A percentile compares a stretch with the other conserved stretches of the same genome.
phyloP scores from a whole-genome alignment of 2,113 vertebrate genomes.

The Gallinago media region DNA sequence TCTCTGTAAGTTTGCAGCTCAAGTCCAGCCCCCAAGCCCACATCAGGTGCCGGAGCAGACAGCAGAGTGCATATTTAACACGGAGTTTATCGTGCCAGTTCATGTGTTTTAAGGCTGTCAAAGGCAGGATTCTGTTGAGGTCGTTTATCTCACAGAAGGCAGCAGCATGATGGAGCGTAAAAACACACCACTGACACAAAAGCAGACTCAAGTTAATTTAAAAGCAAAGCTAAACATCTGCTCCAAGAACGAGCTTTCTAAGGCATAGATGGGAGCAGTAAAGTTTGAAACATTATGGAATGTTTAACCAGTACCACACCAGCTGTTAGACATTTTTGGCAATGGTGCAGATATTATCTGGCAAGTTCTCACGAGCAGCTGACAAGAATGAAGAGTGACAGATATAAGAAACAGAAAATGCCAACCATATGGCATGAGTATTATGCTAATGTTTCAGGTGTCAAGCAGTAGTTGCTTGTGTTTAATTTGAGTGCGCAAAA shows the following conservation, averaged over 20 bases:
- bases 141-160: conserved; percentile 10
- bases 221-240: conserved; percentile 65
- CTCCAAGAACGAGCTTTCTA: conserved; percentile 21
- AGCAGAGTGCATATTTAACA: neutral
- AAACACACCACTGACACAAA: conserved; percentile 4
- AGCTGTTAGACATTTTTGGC: conserved; percentile 69
- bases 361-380: conserved; percentile 53
- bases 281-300: conserved; percentile 24
- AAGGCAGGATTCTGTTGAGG: neutral
- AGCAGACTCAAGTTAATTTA: conserved; percentile 50
- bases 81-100: neutral
- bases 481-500: conserved; percentile 54
- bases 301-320: conserved; percentile 52
- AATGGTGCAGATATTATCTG: conserved; percentile 44
- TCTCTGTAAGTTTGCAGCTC: neutral
- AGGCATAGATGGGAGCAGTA: conserved; percentile 7
- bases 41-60: neutral
- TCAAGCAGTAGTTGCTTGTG: conserved; percentile 10
- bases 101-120: neutral
- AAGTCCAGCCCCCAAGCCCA: neutral
- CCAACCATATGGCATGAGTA: conserved; percentile 65
- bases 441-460: conserved; percentile 67
- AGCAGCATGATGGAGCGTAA: neutral
- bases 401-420: conserved; percentile 64
- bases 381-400: conserved; percentile 69